Base-by-base conservation (phyloP, 1,140 invertebrate species). In the Dufourea novaeangliae region DNA sequence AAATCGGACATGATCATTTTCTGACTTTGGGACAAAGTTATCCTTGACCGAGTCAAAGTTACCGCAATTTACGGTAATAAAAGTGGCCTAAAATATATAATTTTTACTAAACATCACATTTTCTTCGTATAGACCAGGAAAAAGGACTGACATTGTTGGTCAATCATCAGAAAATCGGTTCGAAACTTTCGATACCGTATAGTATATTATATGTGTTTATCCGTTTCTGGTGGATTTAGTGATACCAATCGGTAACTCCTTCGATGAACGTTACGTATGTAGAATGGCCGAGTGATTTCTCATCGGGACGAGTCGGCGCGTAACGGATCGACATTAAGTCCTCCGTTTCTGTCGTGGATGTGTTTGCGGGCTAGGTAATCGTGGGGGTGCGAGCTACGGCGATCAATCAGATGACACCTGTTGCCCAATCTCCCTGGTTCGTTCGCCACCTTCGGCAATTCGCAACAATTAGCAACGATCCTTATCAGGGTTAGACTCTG, bases 391-490 rank as follows among this genome's bases (percentile, higher is more conserved):
- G 87, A 90, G 86, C 87, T 82, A 89, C 87, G 88, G 85, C 88
- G 90, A 92, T 92, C 91, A 92, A 92, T 92, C 92, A 92, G 92
- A 92, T 91, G 91, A 92, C 91, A 92, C 91, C 91, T 92, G 91
- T 92, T 92, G 91, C 91, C 89, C 82, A 78, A 88, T 74, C 86
- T 89, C 90, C 86, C 88, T 89, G 85, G 87, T 86, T 89, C 89
- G 86, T 88, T 90, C 81, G 79, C 86, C 88, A 90, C 89, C 88
- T 92, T 91, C 88, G 84, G 87, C 88, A 91, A 91, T 92, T 92
- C 87, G 80, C 88, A 87, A 90, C 91, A 91, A 92, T 92, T 92
- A 92, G 89, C 86, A 83, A 67, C 70, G 90, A 92, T 93, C 90
- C 90, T 92, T 92, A 92, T 92, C 91, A 85, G 86, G 79, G 73